Base-by-base conservation (phyloP, 2,888 invertebrate genomes). In the Leptinotarsa juncta region DNA sequence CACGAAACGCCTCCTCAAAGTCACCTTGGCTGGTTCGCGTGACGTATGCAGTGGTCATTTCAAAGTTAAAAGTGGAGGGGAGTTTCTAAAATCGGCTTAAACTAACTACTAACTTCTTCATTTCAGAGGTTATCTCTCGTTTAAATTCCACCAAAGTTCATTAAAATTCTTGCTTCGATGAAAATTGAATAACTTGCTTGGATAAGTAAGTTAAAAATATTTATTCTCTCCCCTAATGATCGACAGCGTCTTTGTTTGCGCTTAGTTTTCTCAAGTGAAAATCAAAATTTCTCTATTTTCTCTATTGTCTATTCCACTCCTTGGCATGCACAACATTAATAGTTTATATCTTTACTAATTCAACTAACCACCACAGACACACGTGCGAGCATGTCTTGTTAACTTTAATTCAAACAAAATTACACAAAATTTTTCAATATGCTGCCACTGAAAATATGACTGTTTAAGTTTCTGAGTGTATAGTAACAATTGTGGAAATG, bases 311-410 rank as follows among this genome's bases (percentile, higher is more conserved):
- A 70, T 70, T 53, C 50, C 65, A 72, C 73, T 72, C 72, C 71
- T 77, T 80, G 82, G 82, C 82, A 82, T 82, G 82, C 81, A 78
- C 81, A 79, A 80, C 79, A 79, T 79, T 77, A 74, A 79, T 74
- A 78, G 78, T 68, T 69, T 48, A 65, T 69, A 69, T 15, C 50
- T 57, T 57, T 71, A 79, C 79, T 79, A 78, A 79, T 76, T 72
- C 69, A 76, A 80, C 77, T 81, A 79, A 81, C 80, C 80, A 82
- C 81, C 80, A 82, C 80, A 82, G 81, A 82, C 81, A 82, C 82
- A 82, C 83, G 76, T 73, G 79, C 77, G 79, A 81, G 82, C 82
- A 82, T 82, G 82, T 81, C 81, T 82, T 73, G 78, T 80, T 74
- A 75, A 71, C 79, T 81, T 80, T 79, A 60, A 76, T 74, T 75